Conservation (phyloP, 23 tunicate genomes). For the Botrylloides violaceus region DNA sequence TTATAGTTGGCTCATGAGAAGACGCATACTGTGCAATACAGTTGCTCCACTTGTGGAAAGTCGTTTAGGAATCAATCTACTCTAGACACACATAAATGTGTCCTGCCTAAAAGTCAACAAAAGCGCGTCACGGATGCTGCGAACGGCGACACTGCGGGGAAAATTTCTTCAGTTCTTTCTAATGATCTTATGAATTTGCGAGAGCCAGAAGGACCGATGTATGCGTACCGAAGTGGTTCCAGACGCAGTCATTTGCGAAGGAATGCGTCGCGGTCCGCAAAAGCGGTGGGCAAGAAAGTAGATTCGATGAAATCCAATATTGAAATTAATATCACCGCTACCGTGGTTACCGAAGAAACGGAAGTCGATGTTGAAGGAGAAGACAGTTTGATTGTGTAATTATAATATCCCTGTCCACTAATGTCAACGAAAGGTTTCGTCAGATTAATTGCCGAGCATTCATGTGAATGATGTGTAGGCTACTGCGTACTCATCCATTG, state of each 20-base stretch:
- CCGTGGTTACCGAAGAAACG: neutral
- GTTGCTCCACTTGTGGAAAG: neutral
- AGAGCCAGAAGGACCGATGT: conserved; percentile 12
- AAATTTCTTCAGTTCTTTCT: neutral
- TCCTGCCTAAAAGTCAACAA: neutral
- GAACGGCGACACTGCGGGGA: neutral
- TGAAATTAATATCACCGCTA: neutral
- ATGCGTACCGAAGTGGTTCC: conserved; percentile 18
- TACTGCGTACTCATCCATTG: too few relatives aligned
- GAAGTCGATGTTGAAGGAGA: neutral
- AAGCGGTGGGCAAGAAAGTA: neutral
- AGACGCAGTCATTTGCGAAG: neutral
- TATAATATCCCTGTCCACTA: too few relatives aligned
- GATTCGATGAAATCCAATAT: neutral
- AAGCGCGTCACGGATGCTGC: neutral
- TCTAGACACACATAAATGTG: conserved; percentile 4
- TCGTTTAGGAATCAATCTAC: neutral
- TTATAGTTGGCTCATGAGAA: conserved; percentile 16
- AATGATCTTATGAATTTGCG: neutral
- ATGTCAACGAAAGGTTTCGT: too few relatives aligned
- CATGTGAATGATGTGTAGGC: too few relatives aligned
- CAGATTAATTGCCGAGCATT: too few relatives aligned
- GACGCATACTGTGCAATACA: conserved; percentile 1
- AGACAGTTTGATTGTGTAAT: neutral
- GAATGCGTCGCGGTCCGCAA: neutral